Percentiles rank a stretch among this genome's conserved stretches.
phyloP scores from a whole-genome alignment of 1,140 invertebrate species.

The Laupala kohalensis region DNA sequence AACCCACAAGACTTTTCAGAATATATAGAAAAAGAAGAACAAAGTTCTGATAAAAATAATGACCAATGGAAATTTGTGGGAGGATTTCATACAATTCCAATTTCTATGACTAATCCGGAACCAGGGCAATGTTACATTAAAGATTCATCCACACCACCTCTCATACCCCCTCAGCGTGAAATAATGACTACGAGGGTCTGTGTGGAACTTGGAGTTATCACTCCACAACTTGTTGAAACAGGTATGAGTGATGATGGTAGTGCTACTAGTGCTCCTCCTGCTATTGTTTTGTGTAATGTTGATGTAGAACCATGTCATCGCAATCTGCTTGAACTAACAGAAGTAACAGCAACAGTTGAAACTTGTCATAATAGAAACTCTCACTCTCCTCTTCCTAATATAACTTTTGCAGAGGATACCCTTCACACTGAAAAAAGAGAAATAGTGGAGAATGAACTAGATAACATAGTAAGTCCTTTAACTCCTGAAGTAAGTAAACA shows the following conservation, averaged over 20 bases:
- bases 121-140: constrained; percentile 13
- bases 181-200: constrained; percentile 22
- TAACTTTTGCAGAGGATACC: neutral
- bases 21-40: constrained; percentile 9
- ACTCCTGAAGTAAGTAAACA: neutral
- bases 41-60: neutral
- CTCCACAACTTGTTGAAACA: neutral
- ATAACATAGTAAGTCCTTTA: neutral
- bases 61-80: constrained; percentile 7
- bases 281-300: constrained; percentile 24
- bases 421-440: neutral
- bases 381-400: neutral
- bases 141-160: constrained; percentile 2
- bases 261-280: constrained; percentile 14
- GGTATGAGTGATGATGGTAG: constrained; percentile 1
- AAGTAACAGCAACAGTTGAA: constrained; percentile 5
- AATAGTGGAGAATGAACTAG: neutral
- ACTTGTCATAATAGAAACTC: neutral
- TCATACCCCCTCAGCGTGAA: constrained; percentile 13
- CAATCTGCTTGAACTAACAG: neutral
- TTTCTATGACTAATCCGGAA: constrained; percentile 3
- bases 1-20: constrained; percentile 3
- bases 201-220: constrained; percentile 20
- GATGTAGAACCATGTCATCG: constrained; percentile 22
- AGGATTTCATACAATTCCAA: neutral